Percentiles rank a stretch among this genome's conserved stretches.
phyloP scores from a whole-genome alignment of 2,797 vertebrate species.

The Coregonus sp. region DNA sequence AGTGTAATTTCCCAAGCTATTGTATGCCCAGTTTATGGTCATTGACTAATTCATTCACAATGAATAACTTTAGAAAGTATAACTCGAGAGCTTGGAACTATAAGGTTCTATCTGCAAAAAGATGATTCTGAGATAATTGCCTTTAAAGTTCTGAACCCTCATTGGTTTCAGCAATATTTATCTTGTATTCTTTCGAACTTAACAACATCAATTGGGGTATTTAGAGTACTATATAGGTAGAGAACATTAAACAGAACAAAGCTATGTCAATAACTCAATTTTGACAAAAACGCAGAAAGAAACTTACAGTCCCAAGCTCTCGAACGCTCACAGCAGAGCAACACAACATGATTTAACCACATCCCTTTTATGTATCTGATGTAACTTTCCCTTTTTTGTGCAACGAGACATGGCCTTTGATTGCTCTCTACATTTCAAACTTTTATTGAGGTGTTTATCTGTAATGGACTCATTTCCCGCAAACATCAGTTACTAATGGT shows the following conservation, averaged over 20 bases:
- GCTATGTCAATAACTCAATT: too few species aligned
- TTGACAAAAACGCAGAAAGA: too few species aligned
- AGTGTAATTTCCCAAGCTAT: background rate
- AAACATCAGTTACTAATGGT: constrained; percentile 14
- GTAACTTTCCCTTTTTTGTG: constrained; percentile 3
- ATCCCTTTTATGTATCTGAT: background rate
- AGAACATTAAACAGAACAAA: too few species aligned
- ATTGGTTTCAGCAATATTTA: too few species aligned
- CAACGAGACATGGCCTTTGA: background rate
- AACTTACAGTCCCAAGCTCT: too few species aligned
- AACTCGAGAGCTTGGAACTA: background rate
- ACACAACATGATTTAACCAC: background rate
- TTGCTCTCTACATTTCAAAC: background rate
- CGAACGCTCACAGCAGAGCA: too few species aligned
- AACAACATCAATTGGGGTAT: too few species aligned
- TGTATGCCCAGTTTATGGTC: background rate
- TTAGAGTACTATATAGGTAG: too few species aligned
- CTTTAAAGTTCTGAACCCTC: background rate
- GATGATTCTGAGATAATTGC: too few species aligned
- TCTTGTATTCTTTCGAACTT: too few species aligned
- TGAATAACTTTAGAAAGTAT: background rate
- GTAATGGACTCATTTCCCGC: background rate
- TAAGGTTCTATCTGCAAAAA: too few species aligned
- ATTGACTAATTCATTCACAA: background rate
- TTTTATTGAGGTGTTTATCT: background rate